Evolutionary conservation across 1,140 invertebrate species (phyloP).

Genomic region (Potamilus streckersoni): DNA sequence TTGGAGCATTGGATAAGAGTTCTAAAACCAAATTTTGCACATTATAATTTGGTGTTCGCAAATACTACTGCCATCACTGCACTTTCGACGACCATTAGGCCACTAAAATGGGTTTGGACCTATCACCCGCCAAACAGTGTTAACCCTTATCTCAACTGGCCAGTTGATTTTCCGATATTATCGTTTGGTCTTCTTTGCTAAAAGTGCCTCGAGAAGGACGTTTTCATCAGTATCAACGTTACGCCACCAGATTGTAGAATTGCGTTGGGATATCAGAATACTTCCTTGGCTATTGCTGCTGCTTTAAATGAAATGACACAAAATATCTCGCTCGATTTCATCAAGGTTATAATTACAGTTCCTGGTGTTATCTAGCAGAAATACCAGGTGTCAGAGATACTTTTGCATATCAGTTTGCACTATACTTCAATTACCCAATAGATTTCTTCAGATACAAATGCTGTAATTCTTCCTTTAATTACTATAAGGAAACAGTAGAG

Average conservation of each 20-base stretch:
- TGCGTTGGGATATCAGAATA: background rate
- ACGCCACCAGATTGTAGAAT: background rate
- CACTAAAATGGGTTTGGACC: constrained; percentile 17
- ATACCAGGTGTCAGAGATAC: constrained; percentile 12
- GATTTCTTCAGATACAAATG: constrained; percentile 6
- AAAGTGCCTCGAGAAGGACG: background rate
- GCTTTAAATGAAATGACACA: constrained; percentile 5
- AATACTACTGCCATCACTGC: no score
- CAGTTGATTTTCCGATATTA: constrained; percentile 11
- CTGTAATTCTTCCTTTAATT: background rate
- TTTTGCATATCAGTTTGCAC: constrained; percentile 1
- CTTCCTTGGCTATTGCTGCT: background rate
- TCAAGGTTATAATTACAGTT: constrained; percentile 1
- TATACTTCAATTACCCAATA: constrained; percentile 8
- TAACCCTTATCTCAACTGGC: constrained; percentile 16
- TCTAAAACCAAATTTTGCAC: no score
- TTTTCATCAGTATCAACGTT: background rate
- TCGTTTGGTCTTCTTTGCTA: constrained; percentile 5
- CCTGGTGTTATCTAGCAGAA: constrained; percentile 15
- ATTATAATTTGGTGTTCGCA: no score
- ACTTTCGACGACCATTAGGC: background rate
- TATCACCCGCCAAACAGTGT: constrained; percentile 2
- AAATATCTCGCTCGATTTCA: background rate
- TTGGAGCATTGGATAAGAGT: no score
- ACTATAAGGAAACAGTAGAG: background rate